Base-by-base conservation (phyloP, 2,113 vertebrate genomes). In the Collichthys lucidus region DNA sequence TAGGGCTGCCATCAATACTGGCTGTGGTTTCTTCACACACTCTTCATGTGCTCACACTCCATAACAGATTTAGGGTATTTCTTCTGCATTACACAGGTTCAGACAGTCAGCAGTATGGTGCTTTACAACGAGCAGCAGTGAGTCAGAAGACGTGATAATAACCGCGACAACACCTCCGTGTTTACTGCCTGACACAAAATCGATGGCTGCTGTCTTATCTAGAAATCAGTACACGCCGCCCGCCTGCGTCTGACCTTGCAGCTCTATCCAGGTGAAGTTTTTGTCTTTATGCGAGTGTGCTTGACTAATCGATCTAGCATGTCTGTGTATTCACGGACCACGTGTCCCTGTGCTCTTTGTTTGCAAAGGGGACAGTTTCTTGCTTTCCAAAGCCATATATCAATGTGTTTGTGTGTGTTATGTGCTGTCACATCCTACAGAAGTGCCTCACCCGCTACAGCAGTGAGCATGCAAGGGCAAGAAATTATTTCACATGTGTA, bases 141-240 rank as follows among this genome's bases (percentile, higher is more conserved):
- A 62, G 12, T 50, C 57, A 65, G 14, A n/a, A 61, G 31, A 62
- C 6, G 66, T 20, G 77, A 85, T 73, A 80, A 82, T 80, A 85
- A 74, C 61, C 63, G 68, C 61, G 65, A 74, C 64, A 80, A 31
- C 47, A n/a, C 71, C 47, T 73, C 78, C 31, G 53, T 8, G 53
- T 86, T 82, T 66, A 77, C 17, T 1, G 35, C 72, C 49, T 3
- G 74, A 77, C 79, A 85, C 61, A 65, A 89, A 87, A 90, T 88
- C 89, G 86, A 89, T 88, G 68, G 40, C 47, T 46, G 76, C 68
- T 63, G 74, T 77, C 64, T 64, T 63, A 70, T 74, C n/a, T 52
- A 70, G 22, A 75, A 73, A 79, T 78, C 65, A 55, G 59, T 53
- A 0, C 22, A 63, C 24, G 44, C 35, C 64, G 66, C 63, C 47